Percentiles rank a stretch among this genome's conserved stretches.
Evolutionary conservation across 2,113 vertebrate genomes (phyloP).

Genomic region (Oriolus oriolus): DNA sequence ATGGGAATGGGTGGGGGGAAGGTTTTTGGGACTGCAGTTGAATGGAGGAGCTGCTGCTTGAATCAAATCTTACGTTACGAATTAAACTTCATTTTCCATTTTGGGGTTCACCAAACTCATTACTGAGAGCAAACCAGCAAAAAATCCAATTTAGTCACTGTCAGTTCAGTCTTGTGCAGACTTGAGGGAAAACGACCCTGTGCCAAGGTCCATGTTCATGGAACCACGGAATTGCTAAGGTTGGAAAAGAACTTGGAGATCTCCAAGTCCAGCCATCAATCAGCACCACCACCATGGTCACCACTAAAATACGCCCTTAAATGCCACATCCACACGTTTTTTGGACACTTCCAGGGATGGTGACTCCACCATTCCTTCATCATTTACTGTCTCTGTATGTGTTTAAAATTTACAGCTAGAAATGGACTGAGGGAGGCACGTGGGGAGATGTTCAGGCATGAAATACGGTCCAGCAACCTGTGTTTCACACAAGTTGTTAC

Average conservation of each 20-base stretch:
- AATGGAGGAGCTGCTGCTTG: neutral
- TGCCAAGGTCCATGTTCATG: neutral
- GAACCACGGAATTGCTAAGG: neutral
- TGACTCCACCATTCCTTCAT: neutral
- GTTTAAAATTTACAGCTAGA: neutral
- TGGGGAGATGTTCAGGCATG: neutral
- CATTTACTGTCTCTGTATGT: neutral
- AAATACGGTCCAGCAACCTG: accelerated
- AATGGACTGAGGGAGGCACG: neutral
- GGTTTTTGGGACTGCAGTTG: neutral
- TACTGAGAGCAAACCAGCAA: neutral
- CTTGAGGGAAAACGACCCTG: neutral
- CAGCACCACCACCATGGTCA: neutral
- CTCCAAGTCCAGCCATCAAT: neutral
- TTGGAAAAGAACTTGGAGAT: neutral
- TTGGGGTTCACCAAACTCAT: neutral
- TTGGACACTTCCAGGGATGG: neutral
- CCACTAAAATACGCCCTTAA: neutral
- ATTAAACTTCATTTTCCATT: neutral
- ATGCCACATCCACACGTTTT: neutral
- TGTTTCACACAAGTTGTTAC: neutral
- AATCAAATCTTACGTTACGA: neutral
- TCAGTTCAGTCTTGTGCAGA: neutral
- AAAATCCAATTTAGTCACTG: neutral
- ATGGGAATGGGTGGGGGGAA: too few species aligned